Evolutionary conservation across 2,797 vertebrate genomes (phyloP).

Genomic region (Gymnodraco acuticeps): DNA sequence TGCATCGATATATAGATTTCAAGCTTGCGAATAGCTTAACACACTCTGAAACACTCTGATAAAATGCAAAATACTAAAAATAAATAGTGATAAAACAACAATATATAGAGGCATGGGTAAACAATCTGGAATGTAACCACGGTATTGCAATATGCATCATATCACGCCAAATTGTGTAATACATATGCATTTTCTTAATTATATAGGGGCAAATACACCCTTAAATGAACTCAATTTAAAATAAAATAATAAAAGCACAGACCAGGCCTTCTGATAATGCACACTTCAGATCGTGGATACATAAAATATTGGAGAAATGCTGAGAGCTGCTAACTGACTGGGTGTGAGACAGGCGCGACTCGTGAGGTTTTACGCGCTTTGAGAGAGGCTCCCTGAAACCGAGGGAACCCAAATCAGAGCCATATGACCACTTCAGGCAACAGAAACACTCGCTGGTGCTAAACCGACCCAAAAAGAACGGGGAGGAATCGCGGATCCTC

Average conservation of each 20-base stretch:
- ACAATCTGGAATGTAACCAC: background rate
- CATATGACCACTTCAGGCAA: conserved; percentile 77
- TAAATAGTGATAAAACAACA: conserved; percentile 33
- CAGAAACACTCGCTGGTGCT: conserved; percentile 66
- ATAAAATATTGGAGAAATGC: conserved; percentile 68
- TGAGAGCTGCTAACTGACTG: conserved; percentile 66
- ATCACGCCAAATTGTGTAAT: conserved; percentile 1
- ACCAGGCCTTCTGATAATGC: conserved; percentile 41
- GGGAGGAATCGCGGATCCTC: conserved; percentile 28
- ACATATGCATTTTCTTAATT: conserved; percentile 20
- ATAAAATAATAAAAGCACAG: conserved; percentile 3
- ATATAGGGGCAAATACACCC: conserved; percentile 10
- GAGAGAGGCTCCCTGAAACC: conserved; percentile 67
- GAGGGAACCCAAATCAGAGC: conserved; percentile 81
- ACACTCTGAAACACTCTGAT: background rate
- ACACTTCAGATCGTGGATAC: conserved; percentile 56
- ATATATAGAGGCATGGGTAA: background rate
- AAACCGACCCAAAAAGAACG: conserved; percentile 62
- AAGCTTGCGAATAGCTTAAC: conserved; percentile 10
- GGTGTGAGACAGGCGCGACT: conserved; percentile 72
- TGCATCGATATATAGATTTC: conserved; percentile 14
- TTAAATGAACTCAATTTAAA: conserved; percentile 2
- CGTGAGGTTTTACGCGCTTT: conserved; percentile 70
- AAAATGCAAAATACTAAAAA: conserved; percentile 29
- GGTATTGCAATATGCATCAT: background rate